These are phyloP conservation scores for Ichneumon xanthorius DNA, from an alignment of 2,888 invertebrate species.

Conservation along the genomic window DNA sequence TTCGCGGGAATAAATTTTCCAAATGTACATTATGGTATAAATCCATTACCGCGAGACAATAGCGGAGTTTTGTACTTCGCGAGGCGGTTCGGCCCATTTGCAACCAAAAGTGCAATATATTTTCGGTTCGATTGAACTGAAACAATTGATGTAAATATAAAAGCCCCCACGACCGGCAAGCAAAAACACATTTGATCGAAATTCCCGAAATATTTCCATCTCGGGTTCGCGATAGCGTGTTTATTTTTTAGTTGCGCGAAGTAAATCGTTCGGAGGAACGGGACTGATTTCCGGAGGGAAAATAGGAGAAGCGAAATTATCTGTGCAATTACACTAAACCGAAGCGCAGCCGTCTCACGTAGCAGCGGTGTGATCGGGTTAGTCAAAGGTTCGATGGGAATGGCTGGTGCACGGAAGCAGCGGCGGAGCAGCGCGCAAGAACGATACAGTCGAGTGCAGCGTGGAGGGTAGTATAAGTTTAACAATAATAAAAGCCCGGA, in stretches of 20 bases:
- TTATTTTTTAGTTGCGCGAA: too few species aligned
- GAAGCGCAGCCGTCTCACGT: too few species aligned
- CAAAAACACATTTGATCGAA: not conserved
- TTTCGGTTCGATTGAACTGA: not conserved
- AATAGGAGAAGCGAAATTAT: too few species aligned
- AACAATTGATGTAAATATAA: not conserved
- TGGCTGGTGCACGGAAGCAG: not conserved
- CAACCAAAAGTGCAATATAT: slow-evolving; percentile 2
- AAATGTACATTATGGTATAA: slow-evolving; percentile 20
- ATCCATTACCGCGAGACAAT: slow-evolving; percentile 33
- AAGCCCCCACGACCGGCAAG: not conserved
- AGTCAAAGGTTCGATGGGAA: not conserved
- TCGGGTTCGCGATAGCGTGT: not conserved
- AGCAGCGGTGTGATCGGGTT: too few species aligned
- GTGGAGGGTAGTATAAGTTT: slow-evolving; percentile 20
- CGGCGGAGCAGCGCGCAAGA: not conserved
- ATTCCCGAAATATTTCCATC: slow-evolving; percentile 16
- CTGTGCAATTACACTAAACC: too few species aligned
- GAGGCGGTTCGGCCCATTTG: not conserved
- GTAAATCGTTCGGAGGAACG: too few species aligned
- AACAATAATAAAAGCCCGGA: slow-evolving; percentile 21
- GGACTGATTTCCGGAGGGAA: too few species aligned
- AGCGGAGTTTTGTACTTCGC: slow-evolving; percentile 2
- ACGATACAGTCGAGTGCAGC: slow-evolving; percentile 8
- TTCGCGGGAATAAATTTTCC: slow-evolving; percentile 33